Evolutionary conservation across 2,888 invertebrate genomes (phyloP), one percentile per base, ranked within the genome.

Genomic region (Anoplius nigerrimus): DNA sequence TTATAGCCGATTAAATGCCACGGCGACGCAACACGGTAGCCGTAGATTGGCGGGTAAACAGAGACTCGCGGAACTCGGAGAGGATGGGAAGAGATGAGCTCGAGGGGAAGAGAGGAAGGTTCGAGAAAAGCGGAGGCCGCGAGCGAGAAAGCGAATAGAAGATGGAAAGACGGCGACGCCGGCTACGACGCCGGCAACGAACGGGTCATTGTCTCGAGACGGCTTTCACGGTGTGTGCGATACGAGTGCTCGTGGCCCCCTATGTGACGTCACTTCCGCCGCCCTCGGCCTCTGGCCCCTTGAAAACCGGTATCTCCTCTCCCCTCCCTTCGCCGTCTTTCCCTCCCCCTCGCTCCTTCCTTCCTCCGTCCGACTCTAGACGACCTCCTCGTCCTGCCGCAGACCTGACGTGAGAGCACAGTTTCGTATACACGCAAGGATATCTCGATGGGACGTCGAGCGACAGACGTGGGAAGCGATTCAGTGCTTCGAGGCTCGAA

Each of bases 181-280:
- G n/a, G n/a, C 51, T 5, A 51, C 18, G n/a, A 51, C 13, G 15
- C 43, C 15, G 51, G 5, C 11, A 51, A 53, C 15, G 56, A 66
- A 62, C 69, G 66, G 72, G 72, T 78, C 74, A 63, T 74, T 71
- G 78, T 78, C 74, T 77, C 61, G 56, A 63, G 72, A 62, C 70
- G n/a, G 21, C 57, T 71, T 48, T 48, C 48, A 60, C 53, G 62
- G 48, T 59, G 53, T 34, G 34, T 21, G 69, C 59, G 67, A 69
- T 69, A 69, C 60, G 55, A 64, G 34, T 11, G 65, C 65, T 69
- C 62, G 69, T 65, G 72, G 70, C 71, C 69, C 70, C 74, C 58
- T 64, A 54, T 71, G 71, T 79, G 80, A 83, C 79, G 80, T 82
- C 80, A 82, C 76, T 82, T 84, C 79, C 82, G 80, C 79, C 82